phyloP scores from a whole-genome alignment of 2,113 vertebrate genomes.

The Colius striatus region DNA sequence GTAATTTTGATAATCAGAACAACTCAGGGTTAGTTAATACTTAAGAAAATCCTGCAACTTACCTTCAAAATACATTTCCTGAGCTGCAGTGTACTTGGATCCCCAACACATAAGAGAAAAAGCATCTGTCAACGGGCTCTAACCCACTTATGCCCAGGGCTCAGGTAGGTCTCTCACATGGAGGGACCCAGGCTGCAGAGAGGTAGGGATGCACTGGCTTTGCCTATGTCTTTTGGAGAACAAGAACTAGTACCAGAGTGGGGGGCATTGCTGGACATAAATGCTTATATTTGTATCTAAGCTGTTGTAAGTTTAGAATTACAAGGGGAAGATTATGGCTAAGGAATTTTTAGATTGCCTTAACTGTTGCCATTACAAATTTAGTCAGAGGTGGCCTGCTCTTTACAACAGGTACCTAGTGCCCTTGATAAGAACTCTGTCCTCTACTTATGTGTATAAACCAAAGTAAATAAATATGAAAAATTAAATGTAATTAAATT shows the following conservation, averaged over 20 bases:
- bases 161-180: fast-evolving
- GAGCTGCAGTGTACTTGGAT: background rate
- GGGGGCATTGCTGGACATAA: background rate
- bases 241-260: background rate
- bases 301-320: background rate
- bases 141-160: background rate
- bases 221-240: background rate
- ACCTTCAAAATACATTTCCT: background rate
- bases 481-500: constrained; percentile 66
- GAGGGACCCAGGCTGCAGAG: background rate
- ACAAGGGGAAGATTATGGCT: background rate
- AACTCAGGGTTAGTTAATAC: background rate
- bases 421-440: constrained; percentile 48
- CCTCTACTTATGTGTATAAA: constrained; percentile 51
- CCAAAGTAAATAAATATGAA: constrained; percentile 62
- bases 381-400: background rate
- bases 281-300: background rate
- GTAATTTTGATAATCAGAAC: constrained; percentile 4
- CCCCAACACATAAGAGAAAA: fast-evolving
- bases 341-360: background rate
- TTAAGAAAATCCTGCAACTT: background rate
- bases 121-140: background rate
- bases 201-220: fast-evolving
- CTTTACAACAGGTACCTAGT: background rate
- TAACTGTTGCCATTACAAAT: background rate